phyloP scores from a whole-genome alignment of 2,888 invertebrate genomes.

The Hirtodrosophila confusa region DNA sequence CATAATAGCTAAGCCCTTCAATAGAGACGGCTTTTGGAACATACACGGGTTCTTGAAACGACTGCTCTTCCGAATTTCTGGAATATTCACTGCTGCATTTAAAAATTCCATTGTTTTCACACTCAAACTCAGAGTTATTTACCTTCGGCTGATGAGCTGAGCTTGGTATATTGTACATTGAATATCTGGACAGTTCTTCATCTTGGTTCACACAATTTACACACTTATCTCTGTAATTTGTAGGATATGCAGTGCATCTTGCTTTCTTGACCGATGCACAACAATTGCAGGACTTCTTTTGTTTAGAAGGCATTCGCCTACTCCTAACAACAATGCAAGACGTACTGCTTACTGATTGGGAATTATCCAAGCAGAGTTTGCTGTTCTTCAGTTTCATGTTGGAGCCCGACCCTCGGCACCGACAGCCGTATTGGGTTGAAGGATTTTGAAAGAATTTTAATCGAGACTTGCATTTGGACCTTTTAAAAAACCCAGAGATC shows the following conservation, averaged over 20 bases:
- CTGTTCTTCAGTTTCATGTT: neutral
- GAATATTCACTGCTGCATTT: constrained; percentile 19
- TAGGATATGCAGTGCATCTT: constrained; percentile 41
- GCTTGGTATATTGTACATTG: neutral
- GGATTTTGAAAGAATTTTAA: neutral
- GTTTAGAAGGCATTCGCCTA: neutral
- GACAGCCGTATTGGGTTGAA: neutral
- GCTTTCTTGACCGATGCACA: constrained; percentile 2
- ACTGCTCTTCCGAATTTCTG: constrained; percentile 3
- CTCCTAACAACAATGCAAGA: neutral
- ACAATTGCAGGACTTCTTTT: neutral
- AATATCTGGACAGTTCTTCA: neutral
- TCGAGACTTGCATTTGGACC: constrained; percentile 19
- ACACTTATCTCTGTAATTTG: constrained; percentile 34
- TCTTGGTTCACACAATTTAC: neutral
- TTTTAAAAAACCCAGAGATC: constrained; percentile 39
- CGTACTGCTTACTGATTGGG: constrained; percentile 2
- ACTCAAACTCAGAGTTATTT: constrained; percentile 22
- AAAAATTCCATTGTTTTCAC: neutral
- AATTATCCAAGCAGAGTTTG: neutral
- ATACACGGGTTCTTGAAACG: too few species aligned
- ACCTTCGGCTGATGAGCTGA: constrained; percentile 22
- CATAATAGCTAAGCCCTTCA: neutral
- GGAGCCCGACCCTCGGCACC: neutral
- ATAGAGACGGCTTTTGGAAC: neutral